Conservation (phyloP, 37 sponge, comb jelly and placozoan species). For the Haliclona indistincta region DNA sequence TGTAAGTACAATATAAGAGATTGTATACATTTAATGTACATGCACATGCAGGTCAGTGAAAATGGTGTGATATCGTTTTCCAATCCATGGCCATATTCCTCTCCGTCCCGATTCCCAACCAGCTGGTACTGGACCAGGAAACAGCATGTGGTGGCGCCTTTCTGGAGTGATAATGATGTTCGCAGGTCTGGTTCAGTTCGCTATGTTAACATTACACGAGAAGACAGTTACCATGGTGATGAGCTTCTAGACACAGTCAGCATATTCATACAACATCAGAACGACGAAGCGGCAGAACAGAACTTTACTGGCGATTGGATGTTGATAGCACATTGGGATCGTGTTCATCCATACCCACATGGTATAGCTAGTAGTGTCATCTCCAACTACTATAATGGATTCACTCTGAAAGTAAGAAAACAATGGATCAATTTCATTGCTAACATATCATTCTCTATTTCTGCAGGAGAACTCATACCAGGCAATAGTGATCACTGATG, state of each 20-base stretch:
- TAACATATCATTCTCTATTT: too few relatives aligned
- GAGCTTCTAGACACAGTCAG: slow-evolving; percentile 26
- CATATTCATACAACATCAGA: slow-evolving; percentile 9
- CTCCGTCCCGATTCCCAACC: slow-evolving; percentile 1
- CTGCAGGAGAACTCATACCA: slow-evolving; percentile 70
- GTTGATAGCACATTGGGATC: slow-evolving; percentile 49
- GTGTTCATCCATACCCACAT: slow-evolving; percentile 69
- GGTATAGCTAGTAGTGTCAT: too few relatives aligned
- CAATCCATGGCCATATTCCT: background rate
- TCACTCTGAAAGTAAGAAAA: too few relatives aligned
- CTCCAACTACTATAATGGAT: too few relatives aligned
- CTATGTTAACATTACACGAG: slow-evolving; percentile 1
- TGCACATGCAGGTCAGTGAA: slow-evolving; percentile 26
- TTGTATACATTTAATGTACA: too few relatives aligned
- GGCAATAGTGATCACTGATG: slow-evolving; percentile 70
- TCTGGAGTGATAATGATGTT: slow-evolving; percentile 68
- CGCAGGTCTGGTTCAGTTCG: slow-evolving; percentile 24
- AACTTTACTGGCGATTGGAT: slow-evolving; percentile 56
- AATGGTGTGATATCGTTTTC: slow-evolving; percentile 55
- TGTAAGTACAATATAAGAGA: too few relatives aligned
- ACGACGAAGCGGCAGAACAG: background rate
- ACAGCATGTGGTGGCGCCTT: slow-evolving; percentile 61
- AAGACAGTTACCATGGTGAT: too few relatives aligned
- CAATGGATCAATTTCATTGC: too few relatives aligned
- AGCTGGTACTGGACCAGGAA: background rate